Base-by-base conservation (phyloP, 1,140 invertebrate genomes). In the Spodoptera frugiperda region DNA sequence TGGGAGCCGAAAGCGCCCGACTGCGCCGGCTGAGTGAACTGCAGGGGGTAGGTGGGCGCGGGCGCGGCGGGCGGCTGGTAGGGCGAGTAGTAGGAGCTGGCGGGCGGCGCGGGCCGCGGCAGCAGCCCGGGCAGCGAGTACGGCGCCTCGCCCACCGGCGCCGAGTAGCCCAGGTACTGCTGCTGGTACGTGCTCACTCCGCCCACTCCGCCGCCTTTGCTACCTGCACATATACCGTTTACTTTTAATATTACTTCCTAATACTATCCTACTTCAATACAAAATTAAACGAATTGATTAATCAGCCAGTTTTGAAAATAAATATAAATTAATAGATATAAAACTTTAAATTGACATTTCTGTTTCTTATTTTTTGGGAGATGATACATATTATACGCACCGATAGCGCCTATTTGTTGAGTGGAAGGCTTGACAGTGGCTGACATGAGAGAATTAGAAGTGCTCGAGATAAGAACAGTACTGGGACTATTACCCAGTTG, bases 361-460 rank as follows among this genome's bases (percentile, higher is more conserved):
- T 71, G 49, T 53, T 74, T 61, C 44, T 61, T 48, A 21, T 74
- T 63, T 25, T 25, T 25, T 74, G 72, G 51, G 57, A 74, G 19
- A 74, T 73, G 30, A 25, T 25, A 25, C 25, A 25, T 25, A 25
- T 75, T 67, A 77, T 79, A 83, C 79, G 82, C 80, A 94, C 97
- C 97, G 85, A 98, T 97, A 77, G 97, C 96, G 84, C 97, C 96
- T 87, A 98, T 97, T 85, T 96, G 96, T 93, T 98, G 97, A 67
- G 96, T 95, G 11, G 97, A 97, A 17, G 97, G 97, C 89, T 98
- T 98, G 14, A 98, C 97, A 80, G 96, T 97, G 48, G 97, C 97
- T 0, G 98, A 98, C 97, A 98, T 98, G 57, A 98, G 95, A 19
- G 97, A 98, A 91, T 98, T 98, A 9, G 97, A 96, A 9, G 97